Evolutionary conservation across 2,113 vertebrate genomes (phyloP).

Genomic region (Forbesichthys agassizii): DNA sequence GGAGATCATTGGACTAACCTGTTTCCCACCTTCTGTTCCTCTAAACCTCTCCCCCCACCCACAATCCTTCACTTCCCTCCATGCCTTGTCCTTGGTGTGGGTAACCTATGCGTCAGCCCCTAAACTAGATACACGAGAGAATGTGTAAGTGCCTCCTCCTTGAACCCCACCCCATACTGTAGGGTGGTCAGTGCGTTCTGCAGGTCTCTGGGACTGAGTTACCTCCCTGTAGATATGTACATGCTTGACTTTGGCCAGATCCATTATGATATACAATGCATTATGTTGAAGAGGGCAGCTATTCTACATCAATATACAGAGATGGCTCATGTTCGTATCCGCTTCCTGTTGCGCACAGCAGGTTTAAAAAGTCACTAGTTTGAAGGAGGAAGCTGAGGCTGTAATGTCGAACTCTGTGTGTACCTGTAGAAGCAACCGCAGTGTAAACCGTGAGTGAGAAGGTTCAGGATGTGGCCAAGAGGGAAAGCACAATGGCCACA

Average conservation of each 20-base stretch:
- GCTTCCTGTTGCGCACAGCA: slow-evolving; percentile 28
- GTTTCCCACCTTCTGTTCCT: slow-evolving; percentile 1
- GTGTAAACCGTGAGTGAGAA: slow-evolving; percentile 68
- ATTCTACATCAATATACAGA: slow-evolving; percentile 21
- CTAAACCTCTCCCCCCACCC: slow-evolving; percentile 10
- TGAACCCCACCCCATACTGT: not conserved
- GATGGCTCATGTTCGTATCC: slow-evolving; percentile 32
- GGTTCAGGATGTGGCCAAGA: slow-evolving; percentile 71
- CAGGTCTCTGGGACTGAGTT: slow-evolving; percentile 11
- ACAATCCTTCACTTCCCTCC: slow-evolving; percentile 8
- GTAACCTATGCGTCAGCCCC: too few relatives aligned
- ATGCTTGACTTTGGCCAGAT: not conserved
- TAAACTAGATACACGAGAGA: too few relatives aligned
- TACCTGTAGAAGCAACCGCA: slow-evolving; percentile 72
- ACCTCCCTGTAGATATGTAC: not conserved
- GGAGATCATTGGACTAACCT: slow-evolving; percentile 1
- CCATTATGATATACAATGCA: not conserved
- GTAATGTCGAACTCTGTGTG: slow-evolving; percentile 56
- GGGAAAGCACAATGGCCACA: slow-evolving; percentile 49
- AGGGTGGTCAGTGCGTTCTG: not conserved
- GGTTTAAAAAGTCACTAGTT: slow-evolving; percentile 35
- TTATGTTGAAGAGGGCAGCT: not conserved
- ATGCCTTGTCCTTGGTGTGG: slow-evolving; percentile 33
- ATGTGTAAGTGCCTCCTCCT: not conserved
- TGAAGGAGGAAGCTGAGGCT: slow-evolving; percentile 25